A percentile compares a stretch with the other conserved stretches of the same genome.
phyloP scores from a whole-genome alignment of 2,113 vertebrate species.

The Nesogale talazaci region DNA sequence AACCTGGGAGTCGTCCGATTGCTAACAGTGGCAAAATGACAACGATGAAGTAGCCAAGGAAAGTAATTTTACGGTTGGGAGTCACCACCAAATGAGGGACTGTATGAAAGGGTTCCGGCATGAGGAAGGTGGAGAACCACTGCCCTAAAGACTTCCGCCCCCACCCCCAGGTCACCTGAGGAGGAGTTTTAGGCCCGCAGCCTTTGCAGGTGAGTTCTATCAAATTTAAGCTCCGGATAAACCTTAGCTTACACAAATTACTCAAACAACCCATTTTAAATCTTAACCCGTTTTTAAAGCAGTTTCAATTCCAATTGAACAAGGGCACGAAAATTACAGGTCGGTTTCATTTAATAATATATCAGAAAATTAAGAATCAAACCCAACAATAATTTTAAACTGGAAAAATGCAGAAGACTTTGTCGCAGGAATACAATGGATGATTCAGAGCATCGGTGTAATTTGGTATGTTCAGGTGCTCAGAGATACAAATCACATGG shows the following conservation, averaged over 20 bases:
- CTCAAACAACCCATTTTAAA: background rate
- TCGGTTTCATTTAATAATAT: conserved; percentile 2
- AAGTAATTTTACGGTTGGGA: no score
- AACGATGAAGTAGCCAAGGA: no score
- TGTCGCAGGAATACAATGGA: background rate
- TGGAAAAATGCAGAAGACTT: conserved; percentile 1
- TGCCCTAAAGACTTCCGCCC: no score
- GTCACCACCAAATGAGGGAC: no score
- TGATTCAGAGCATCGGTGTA: background rate
- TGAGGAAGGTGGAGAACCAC: no score
- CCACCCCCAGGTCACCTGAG: no score
- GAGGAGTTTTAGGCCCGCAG: no score
- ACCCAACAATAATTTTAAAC: conserved; percentile 32
- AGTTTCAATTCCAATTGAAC: conserved; percentile 16
- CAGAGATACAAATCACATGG: background rate
- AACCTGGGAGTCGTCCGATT: no score
- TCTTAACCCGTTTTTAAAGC: conserved; percentile 14
- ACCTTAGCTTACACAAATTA: background rate
- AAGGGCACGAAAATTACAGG: background rate
- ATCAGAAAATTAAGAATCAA: background rate
- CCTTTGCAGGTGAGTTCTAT: background rate
- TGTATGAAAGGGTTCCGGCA: no score
- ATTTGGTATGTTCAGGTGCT: background rate
- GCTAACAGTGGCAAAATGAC: no score
- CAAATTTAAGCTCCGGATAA: background rate